Conservation (phyloP, 2,113 vertebrate species). For the Agapornis roseicollis region DNA sequence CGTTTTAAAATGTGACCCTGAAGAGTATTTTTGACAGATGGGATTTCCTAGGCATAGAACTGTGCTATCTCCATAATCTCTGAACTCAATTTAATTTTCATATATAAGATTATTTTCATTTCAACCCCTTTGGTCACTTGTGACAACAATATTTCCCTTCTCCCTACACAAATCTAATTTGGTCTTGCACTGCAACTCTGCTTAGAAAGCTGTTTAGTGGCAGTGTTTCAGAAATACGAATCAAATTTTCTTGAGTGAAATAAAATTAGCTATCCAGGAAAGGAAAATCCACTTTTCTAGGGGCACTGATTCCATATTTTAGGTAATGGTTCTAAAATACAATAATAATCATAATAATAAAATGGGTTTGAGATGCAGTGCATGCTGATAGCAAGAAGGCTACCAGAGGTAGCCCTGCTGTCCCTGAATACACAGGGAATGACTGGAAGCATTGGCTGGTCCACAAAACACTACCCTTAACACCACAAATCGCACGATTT, state of each 20-base stretch:
- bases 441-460: not conserved
- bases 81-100: constrained; percentile 58
- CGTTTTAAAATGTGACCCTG: constrained; percentile 15
- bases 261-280: constrained; percentile 43
- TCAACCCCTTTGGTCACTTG: constrained; percentile 24
- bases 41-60: constrained; percentile 8
- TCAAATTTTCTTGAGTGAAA: constrained; percentile 55
- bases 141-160: constrained; percentile 47
- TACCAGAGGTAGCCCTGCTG: not conserved
- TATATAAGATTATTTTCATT: constrained; percentile 65
- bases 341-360: constrained; percentile 31
- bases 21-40: constrained; percentile 34
- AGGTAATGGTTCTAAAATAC: not conserved
- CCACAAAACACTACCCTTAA: not conserved
- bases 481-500: not conserved
- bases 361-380: not conserved
- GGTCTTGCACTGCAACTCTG: constrained; percentile 8
- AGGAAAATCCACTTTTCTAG: constrained; percentile 48
- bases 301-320: constrained; percentile 5
- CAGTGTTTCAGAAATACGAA: constrained; percentile 34
- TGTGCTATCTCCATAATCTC: constrained; percentile 15
- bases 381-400: not conserved
- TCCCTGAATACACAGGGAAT: not conserved
- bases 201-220: constrained; percentile 54
- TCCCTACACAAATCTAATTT: constrained; percentile 46